Percentiles rank a stretch among this genome's conserved stretches.
These are phyloP conservation scores for Ictidomys tridecemlineatus DNA, from an alignment of 2,113 vertebrate genomes.

Conservation along the genomic window DNA sequence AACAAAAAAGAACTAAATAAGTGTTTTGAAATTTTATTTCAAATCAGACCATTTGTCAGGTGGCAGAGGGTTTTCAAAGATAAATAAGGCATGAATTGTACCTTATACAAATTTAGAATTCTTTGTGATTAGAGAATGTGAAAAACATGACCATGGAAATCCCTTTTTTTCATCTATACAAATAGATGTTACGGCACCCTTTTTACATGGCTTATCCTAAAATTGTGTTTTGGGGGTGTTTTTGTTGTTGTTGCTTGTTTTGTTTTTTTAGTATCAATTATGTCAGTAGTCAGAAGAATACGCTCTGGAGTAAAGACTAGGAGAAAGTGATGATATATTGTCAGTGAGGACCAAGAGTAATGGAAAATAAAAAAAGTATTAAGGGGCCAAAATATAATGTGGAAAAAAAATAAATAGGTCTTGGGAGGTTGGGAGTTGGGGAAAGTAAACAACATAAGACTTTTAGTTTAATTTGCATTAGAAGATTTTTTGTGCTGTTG, in stretches of 20 bases:
- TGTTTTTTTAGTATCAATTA: not conserved
- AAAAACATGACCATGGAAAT: not conserved
- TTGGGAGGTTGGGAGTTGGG: accelerated
- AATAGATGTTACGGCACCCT: not conserved
- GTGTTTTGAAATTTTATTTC: slow-evolving; percentile 14
- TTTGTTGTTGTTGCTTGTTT: no score
- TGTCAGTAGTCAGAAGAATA: not conserved
- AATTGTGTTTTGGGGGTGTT: not conserved
- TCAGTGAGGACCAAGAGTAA: not conserved
- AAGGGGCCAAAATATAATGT: not conserved
- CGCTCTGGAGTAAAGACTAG: not conserved
- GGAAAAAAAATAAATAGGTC: not conserved
- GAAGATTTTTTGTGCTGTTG: not conserved
- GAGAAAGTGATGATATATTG: not conserved
- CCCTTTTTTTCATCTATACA: not conserved
- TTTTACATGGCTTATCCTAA: not conserved
- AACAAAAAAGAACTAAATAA: no score
- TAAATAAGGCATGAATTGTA: not conserved
- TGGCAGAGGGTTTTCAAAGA: not conserved
- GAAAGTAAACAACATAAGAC: not conserved
- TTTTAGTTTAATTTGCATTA: not conserved
- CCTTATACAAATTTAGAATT: not conserved
- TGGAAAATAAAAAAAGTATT: not conserved
- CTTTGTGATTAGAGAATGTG: not conserved
- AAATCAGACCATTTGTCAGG: not conserved